A percentile compares a stretch with the other conserved stretches of the same genome.
phyloP scores from a whole-genome alignment of 2,888 invertebrate species.

The Psylliodes chrysocephalus region DNA sequence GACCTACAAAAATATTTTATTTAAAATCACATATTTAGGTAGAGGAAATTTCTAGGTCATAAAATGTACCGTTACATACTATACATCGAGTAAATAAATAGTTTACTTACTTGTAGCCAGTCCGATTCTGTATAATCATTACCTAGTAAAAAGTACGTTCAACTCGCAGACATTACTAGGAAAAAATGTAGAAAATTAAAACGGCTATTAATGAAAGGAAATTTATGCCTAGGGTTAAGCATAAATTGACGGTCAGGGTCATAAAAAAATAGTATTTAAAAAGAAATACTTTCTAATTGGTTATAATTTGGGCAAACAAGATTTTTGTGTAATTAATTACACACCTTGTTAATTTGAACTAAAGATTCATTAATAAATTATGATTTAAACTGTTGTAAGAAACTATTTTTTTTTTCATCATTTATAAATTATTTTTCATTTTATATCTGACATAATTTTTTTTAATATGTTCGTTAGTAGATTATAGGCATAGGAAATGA shows the following conservation, averaged over 20 bases:
- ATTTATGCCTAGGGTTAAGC: slow-evolving; percentile 16
- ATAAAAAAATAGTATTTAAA: slow-evolving; percentile 1
- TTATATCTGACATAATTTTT: too few species aligned
- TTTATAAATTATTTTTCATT: too few species aligned
- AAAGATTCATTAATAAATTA: slow-evolving; percentile 4
- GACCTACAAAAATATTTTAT: too few species aligned
- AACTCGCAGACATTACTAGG: slow-evolving; percentile 7
- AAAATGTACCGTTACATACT: too few species aligned
- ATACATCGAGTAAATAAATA: too few species aligned
- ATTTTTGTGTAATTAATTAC: slow-evolving; percentile 7
- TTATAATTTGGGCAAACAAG: slow-evolving; percentile 3
- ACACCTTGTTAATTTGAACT: slow-evolving; percentile 4
- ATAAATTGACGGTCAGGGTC: slow-evolving; percentile 20
- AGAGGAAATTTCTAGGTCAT: too few species aligned
- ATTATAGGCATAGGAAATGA: too few species aligned
- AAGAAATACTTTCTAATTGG: slow-evolving; percentile 14
- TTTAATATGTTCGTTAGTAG: too few species aligned
- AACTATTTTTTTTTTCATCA: too few species aligned
- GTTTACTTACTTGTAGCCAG: background rate
- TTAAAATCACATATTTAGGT: too few species aligned
- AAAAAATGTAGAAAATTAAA: slow-evolving; percentile 15
- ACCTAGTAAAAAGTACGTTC: slow-evolving; percentile 9
- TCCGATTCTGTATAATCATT: slow-evolving; percentile 3
- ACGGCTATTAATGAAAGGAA: slow-evolving; percentile 16
- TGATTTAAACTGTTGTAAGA: too few species aligned